Base-by-base conservation (phyloP, 1,140 invertebrate genomes). In the Macrobrachium nipponense region DNA sequence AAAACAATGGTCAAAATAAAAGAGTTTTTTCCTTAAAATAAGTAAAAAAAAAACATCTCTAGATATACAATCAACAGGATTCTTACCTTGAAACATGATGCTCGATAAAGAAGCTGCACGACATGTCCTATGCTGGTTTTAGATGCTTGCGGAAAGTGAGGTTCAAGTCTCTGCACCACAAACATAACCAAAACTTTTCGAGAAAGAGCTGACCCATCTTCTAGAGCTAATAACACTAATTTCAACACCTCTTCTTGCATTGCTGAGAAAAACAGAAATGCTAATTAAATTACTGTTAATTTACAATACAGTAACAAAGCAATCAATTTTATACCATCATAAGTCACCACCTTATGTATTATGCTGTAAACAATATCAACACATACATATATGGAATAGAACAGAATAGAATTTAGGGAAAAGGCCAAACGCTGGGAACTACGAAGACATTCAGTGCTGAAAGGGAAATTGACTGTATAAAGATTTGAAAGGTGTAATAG, bases 201-300 rank as follows among this genome's bases (percentile, higher is more conserved):
- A 0, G 98, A 99, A 85, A 99, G 92, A n/a, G 97, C 96, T 7
- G 97, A 98, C 8, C 98, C 98, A 92, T 99, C 98, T 91, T 98
- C 97, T 58, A 99, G 92, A 4, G 98, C 97, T 79, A 99, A 91
- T 10, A 99, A 92, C 20, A 99, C 98, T 75, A 99, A 92, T 91
- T 97, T 97, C 0, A 99, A 91, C 5, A 99, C 98, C 91, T 99
- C 98, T 92, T 99, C 98, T 92, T 99, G 98, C 98, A 99, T 99
- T 8, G 97, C 97, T 94, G 91, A 73, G 90, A 89, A 83, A 59
- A 2, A 87, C 87, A 6, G 18, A 59, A 62, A n/a, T 18, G 23
- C 60, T 10, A 82, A 51, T 51, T 51, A 51, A 51, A 3, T 51
- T 18, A 36, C 36, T 58, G 60, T 12, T 72, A 27, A 87, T n/a